Base-by-base conservation (phyloP, 2,113 vertebrate species). In the Melanerpes formicivorus region DNA sequence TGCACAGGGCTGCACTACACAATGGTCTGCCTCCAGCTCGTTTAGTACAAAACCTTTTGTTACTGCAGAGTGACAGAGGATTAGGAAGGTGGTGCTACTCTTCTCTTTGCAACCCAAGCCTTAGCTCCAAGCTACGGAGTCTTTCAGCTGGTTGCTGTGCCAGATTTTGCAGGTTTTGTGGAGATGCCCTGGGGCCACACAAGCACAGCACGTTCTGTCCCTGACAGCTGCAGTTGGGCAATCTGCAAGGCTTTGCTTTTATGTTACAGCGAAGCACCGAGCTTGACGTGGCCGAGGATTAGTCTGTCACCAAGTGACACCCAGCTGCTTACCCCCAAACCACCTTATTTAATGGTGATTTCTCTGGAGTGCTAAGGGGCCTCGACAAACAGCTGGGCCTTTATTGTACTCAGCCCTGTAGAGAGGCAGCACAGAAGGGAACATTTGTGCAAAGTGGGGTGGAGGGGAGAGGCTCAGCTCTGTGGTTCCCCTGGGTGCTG, bases 151-250 rank as follows among this genome's bases (percentile, higher is more conserved):
- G 81, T n/a, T 89, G 88, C 89, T 56, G 75, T 84, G 89, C 85
- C 92, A 94, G 87, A 56, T 82, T 95, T 70, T 90, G 81, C 58
- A 26, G 89, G 74, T 88, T 92, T 92, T 94, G 84, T 37, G 46
- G 87, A 11, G 30, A 56, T 95, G 91, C 96, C 95, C 95, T 3
- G 60, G 74, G 96, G 96, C 78, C 1, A 1, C 71, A 32, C 23
- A 44, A 87, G 93, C 92, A 96, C 92, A 89, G 81, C 81, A 27
- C 14, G 48, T 96, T 80, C 92, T 84, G 88, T 82, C 69, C 9
- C 0, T 66, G 92, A 65, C 93, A 90, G 88, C 91, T 91, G 79
- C 29, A 70, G 69, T 87, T 95, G 90, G 91, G 94, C 81, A 90
- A 94, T 90, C 88, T 60, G 67, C 42, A 63, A 3, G 10, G 90